Conservation (phyloP, 2,888 invertebrate genomes). For the Hololepta plana region DNA sequence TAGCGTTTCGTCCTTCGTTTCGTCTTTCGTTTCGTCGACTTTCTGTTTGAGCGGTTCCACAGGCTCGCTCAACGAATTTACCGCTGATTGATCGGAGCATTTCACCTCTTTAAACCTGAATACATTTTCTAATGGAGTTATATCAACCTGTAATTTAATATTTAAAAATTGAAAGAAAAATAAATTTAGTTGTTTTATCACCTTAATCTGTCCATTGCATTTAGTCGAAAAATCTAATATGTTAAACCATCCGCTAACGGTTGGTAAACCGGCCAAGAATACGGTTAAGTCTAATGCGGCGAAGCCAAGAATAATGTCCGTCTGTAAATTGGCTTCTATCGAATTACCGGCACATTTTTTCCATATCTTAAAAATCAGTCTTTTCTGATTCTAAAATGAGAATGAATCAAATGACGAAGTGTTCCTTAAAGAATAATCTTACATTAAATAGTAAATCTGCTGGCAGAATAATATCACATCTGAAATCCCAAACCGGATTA, state of each 20-base stretch:
- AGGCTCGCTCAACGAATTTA: no score
- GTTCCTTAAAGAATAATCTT: slow-evolving; percentile 16
- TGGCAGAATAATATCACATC: slow-evolving; percentile 29
- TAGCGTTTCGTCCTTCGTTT: slow-evolving; percentile 18
- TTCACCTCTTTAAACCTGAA: no score
- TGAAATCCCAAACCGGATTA: slow-evolving; percentile 36
- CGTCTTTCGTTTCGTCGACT: no score
- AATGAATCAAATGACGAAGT: slow-evolving; percentile 4
- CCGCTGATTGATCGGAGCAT: no score
- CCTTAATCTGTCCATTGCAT: slow-evolving; percentile 42
- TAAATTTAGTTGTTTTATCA: slow-evolving; percentile 14
- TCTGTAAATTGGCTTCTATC: slow-evolving; percentile 31
- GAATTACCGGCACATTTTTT: slow-evolving; percentile 30
- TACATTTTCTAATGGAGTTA: slow-evolving; percentile 34
- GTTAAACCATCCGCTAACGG: slow-evolving; percentile 42
- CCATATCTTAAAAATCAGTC: slow-evolving; percentile 42
- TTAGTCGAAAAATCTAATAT: slow-evolving; percentile 38
- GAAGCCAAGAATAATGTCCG: slow-evolving; percentile 40
- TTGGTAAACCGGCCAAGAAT: slow-evolving; percentile 30
- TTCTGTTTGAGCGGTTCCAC: slow-evolving; percentile 9
- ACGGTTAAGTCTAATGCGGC: slow-evolving; percentile 38
- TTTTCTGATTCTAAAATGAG: slow-evolving; percentile 32
- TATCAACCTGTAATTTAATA: slow-evolving; percentile 25
- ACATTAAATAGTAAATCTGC: slow-evolving; percentile 34
- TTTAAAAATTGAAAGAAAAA: no score